These are phyloP conservation scores for Eupeodes latifasciatus DNA, from an alignment of 2,888 invertebrate species.

Conservation along the genomic window DNA sequence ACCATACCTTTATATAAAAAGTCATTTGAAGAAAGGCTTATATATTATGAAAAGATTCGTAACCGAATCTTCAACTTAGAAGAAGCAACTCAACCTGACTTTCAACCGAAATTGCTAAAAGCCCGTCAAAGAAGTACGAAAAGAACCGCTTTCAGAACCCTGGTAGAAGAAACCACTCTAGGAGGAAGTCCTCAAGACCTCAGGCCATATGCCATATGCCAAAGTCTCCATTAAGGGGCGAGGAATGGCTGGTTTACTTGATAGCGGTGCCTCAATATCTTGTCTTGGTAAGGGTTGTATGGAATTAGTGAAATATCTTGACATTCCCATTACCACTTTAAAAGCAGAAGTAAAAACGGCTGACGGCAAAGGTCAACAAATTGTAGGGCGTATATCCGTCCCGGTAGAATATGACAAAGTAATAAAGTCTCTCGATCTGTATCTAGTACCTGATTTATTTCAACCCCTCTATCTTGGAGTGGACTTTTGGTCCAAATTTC, in stretches of 20 bases:
- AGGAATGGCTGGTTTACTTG: conserved; percentile 24
- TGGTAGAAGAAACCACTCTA: conserved; percentile 1
- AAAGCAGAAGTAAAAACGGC: conserved; percentile 22
- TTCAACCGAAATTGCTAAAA: conserved; percentile 2
- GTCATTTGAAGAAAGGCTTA: conserved; percentile 11
- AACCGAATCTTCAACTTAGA: conserved; percentile 20
- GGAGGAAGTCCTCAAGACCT: not conserved
- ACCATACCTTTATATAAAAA: conserved; percentile 7
- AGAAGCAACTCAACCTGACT: not conserved
- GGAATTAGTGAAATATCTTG: not conserved
- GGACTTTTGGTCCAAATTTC: conserved; percentile 37
- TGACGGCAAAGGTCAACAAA: conserved; percentile 22
- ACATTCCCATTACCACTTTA: not conserved
- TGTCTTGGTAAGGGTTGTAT: conserved; percentile 29
- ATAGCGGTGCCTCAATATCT: conserved; percentile 29
- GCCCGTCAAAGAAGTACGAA: not conserved
- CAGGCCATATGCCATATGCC: not conserved
- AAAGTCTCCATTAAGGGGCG: not conserved
- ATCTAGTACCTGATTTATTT: conserved; percentile 9
- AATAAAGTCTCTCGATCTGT: not conserved
- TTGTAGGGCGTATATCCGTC: conserved; percentile 20
- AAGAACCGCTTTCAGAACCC: not conserved
- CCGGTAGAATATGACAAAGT: conserved; percentile 4
- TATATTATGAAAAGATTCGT: conserved; percentile 4
- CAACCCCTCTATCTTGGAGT: conserved; percentile 37